phyloP scores from a whole-genome alignment of 2,113 vertebrate species.

The Delphinus delphis region DNA sequence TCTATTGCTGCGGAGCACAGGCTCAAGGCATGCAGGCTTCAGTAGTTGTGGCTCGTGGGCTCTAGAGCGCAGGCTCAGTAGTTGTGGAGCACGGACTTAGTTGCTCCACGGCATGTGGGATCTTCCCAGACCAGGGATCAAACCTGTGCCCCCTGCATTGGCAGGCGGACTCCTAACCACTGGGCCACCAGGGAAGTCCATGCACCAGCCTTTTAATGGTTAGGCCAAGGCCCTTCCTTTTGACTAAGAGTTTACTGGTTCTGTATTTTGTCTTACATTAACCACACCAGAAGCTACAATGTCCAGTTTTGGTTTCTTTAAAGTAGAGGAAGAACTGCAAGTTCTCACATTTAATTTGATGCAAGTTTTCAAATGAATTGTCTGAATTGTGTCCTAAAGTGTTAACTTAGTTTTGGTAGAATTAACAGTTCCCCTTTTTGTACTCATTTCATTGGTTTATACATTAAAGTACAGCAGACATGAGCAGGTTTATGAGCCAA shows the following conservation, averaged over 20 bases:
- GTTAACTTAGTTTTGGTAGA: conserved; percentile 14
- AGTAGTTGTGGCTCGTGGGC: too few species aligned
- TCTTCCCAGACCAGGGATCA: too few species aligned
- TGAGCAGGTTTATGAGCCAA: background rate
- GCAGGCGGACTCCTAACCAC: too few species aligned
- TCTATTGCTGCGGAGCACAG: too few species aligned
- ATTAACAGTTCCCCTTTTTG: background rate
- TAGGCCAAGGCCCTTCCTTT: background rate
- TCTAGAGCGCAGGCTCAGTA: too few species aligned
- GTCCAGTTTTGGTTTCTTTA: background rate
- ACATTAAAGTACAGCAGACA: background rate
- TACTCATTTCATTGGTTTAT: background rate
- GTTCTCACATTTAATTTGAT: background rate
- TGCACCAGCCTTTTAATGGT: background rate
- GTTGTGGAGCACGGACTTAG: too few species aligned
- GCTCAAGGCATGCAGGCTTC: too few species aligned
- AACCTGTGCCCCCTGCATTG: too few species aligned
- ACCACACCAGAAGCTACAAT: background rate
- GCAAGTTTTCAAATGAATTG: background rate
- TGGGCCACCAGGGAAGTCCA: background rate
- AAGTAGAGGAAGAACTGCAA: conserved; percentile 16
- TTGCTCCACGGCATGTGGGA: too few species aligned
- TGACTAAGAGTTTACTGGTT: background rate
- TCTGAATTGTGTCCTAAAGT: background rate
- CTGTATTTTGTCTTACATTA: background rate